Percentiles rank a stretch among this genome's conserved stretches.
phyloP scores from a whole-genome alignment of 1,140 invertebrate genomes.

The Linepithema humile region DNA sequence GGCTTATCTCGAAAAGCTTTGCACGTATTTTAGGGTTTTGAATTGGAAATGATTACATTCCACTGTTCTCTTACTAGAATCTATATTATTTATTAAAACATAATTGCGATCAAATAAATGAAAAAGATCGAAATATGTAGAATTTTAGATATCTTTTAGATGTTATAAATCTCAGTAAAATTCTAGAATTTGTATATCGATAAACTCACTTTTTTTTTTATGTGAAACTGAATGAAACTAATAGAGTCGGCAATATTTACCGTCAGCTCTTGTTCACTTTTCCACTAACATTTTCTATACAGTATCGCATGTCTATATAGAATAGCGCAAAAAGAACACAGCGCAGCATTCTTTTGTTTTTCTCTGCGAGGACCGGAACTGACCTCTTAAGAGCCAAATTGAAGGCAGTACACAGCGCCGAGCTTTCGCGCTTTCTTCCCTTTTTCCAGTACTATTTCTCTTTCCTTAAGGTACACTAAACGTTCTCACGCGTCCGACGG shows the following conservation, averaged over 20 bases:
- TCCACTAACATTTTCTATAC: not conserved
- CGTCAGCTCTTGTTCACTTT: not conserved
- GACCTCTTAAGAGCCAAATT: conserved; percentile 21
- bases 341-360: not conserved
- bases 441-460: conserved; percentile 19
- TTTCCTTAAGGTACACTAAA: conserved; percentile 46
- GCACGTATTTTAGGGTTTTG: not conserved
- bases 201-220: not conserved
- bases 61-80: no score
- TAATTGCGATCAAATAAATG: no score
- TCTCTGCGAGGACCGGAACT: not conserved
- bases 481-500: conserved; percentile 26
- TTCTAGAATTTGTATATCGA: not conserved
- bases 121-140: no score
- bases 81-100: no score
- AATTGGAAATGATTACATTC: no score
- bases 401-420: not conserved
- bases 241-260: not conserved
- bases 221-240: not conserved
- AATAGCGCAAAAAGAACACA: not conserved
- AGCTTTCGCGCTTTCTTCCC: not conserved
- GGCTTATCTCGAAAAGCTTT: not conserved
- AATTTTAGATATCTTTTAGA: no score
- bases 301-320: not conserved
- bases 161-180: not conserved